Evolutionary conservation across 2,113 vertebrate genomes (phyloP), one percentile per base, ranked within the genome.

Genomic region (Thalassoma bifasciatum): DNA sequence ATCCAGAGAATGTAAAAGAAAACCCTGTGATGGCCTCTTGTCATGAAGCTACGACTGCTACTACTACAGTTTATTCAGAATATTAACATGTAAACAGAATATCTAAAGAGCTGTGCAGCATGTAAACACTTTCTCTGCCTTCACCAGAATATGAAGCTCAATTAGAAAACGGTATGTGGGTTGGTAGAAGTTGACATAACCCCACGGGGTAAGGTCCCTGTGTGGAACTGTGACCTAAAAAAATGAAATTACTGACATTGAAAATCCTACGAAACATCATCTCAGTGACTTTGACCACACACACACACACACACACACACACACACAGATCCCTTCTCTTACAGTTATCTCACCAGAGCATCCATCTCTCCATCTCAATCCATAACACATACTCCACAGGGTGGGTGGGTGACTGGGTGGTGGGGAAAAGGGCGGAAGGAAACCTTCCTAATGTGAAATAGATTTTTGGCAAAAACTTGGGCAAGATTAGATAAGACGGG

Each of bases 381-480:
- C 66, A 68, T 64, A 67, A 74, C 69, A 78, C 53, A 13, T 7
- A 19, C 42, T 57, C 54, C 83, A 85, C 78, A 50, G 54, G 76
- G 74, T 81, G 85, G 78, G 84, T 81, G 88, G 83, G 77, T 30
- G 30, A 76, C 72, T 81, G 85, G 78, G 84, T 81, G 88, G 84
- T 77, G 86, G 74, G 37, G 53, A 77, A 71, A 1, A 72, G 74
- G 68, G 70, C 75, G 80, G 75, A 69, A 89, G 79, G 86, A 90
- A 90, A 90, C 77, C 80, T 79, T 88, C 53, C 75, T 81, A 60
- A 77, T 88, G 82, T 84, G 65, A 89, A 90, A 89, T 87, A 86
- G 84, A 90, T 92, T 85, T 90, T 86, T 86, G 84, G 84, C 85
- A 87, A 85, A 83, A 66, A 56, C 76, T 77, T 61, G 61, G 73